Percentiles rank a stretch among this genome's conserved stretches.
These are phyloP conservation scores for Scortum barcoo DNA, from an alignment of 2,113 vertebrate genomes.

Conservation along the genomic window DNA sequence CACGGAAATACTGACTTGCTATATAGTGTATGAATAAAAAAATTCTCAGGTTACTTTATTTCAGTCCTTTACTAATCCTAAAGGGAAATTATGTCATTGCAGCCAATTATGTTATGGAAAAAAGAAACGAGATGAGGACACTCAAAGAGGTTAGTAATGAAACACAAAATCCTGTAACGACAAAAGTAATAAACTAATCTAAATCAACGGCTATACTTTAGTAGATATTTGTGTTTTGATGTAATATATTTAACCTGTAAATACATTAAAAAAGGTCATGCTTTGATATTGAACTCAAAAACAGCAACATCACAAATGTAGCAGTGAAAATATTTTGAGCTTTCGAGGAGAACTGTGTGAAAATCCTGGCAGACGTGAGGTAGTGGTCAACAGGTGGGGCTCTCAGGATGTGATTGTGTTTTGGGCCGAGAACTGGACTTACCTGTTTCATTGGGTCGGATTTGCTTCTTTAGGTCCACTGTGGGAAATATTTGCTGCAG, in stretches of 20 bases:
- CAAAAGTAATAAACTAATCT: neutral
- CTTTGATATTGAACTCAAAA: neutral
- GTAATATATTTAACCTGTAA: too few relatives aligned
- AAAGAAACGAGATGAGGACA: neutral
- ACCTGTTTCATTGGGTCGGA: constrained; percentile 4
- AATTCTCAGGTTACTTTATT: neutral
- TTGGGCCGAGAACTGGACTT: neutral
- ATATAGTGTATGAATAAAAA: neutral
- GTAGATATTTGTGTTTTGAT: neutral
- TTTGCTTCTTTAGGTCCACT: constrained; percentile 9
- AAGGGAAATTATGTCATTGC: neutral
- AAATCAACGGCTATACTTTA: neutral
- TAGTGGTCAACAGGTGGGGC: neutral
- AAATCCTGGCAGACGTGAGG: too few relatives aligned
- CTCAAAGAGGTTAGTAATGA: neutral
- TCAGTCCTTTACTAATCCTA: neutral
- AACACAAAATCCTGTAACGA: too few relatives aligned
- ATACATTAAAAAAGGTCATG: too few relatives aligned
- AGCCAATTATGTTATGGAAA: too few relatives aligned
- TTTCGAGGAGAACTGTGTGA: neutral
- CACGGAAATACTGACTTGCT: neutral
- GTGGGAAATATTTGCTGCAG: neutral
- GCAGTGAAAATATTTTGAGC: neutral
- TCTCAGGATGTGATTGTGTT: constrained; percentile 3
- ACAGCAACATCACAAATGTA: neutral